Percentiles rank a stretch among this genome's conserved stretches.
Conservation (phyloP, 2,888 invertebrate species). For the Octodonta nipae region DNA sequence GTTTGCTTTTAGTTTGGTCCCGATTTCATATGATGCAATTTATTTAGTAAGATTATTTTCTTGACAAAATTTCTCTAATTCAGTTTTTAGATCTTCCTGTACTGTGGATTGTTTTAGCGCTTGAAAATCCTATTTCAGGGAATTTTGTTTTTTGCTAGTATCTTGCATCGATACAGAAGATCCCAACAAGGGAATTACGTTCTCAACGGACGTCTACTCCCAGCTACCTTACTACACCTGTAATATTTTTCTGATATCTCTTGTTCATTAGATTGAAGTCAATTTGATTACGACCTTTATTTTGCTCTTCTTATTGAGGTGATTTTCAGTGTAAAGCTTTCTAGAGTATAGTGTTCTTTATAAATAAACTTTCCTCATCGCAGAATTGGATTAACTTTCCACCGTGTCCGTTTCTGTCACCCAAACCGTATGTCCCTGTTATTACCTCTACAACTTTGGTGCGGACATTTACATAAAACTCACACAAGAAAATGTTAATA, state of each 20-base stretch:
- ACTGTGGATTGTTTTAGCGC: background rate
- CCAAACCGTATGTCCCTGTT: background rate
- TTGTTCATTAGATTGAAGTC: background rate
- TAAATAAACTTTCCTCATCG: background rate
- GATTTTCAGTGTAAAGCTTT: background rate
- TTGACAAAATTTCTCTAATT: background rate
- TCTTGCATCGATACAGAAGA: background rate
- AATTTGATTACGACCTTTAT: background rate
- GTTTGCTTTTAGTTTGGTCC: too few species aligned
- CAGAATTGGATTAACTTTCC: background rate
- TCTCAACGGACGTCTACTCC: background rate
- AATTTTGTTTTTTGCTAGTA: background rate
- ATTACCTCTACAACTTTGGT: background rate
- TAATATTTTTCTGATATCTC: slow-evolving; percentile 1
- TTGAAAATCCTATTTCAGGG: background rate
- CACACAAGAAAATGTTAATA: too few species aligned
- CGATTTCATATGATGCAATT: too few species aligned
- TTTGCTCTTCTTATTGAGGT: background rate
- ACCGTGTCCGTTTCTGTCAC: background rate
- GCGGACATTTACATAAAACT: too few species aligned
- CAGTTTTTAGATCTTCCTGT: background rate
- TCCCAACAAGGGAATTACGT: background rate
- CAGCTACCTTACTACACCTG: too few species aligned
- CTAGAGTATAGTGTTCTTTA: too few species aligned
- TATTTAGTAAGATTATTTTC: background rate